Base-by-base conservation (phyloP, 2,797 vertebrate species). In the Crocodylus rhombifer region DNA sequence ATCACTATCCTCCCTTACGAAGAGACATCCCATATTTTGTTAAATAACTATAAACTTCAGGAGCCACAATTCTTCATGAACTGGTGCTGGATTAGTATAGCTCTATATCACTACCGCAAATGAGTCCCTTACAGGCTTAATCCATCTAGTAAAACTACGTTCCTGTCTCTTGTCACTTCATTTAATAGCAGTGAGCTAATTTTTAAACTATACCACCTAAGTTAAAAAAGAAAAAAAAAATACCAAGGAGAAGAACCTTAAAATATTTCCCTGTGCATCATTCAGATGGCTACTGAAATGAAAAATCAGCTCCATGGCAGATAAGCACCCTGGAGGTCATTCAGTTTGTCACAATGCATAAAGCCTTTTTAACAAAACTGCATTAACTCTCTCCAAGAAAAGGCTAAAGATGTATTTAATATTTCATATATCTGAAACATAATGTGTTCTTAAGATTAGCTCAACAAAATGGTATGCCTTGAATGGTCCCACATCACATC, bases 301-400 rank as follows among this genome's bases (percentile, higher is more conserved):
- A 94, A 82, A 56, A 71, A 62, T 33, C 30, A 74, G 8, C 58
- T 82, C 77, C 61, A 9, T 84, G 7, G 61, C 56, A 88, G 62
- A 71, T 62, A 16, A 69, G 1, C 3, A 75, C 15, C 5, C 18
- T 83, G 23, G 25, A 84, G 7, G 51, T 7, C 16, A 28, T 75
- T 96, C 12, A 57, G 6, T 96, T 95, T 92, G 58, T 87, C 58
- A 94, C 80, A 86, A 67, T 23, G 7, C 2, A 14, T 77, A 80
- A 79, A 13, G 10, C 1, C 0, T 55, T 84, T 88, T 13, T 82
- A 87, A 76, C 1, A 26, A 4, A 51, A 56, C 23, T 71, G 1
- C 76, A 60, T 86, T 92, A 90, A 13, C 36, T 91, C 28, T 65
- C 51, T 2, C 6, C 28, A 14, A 88, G 16, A 94, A 95, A 60